Evolutionary conservation across 2,888 invertebrate genomes (phyloP), one percentile per base, ranked within the genome.

Genomic region (Hecatera dysodea): DNA sequence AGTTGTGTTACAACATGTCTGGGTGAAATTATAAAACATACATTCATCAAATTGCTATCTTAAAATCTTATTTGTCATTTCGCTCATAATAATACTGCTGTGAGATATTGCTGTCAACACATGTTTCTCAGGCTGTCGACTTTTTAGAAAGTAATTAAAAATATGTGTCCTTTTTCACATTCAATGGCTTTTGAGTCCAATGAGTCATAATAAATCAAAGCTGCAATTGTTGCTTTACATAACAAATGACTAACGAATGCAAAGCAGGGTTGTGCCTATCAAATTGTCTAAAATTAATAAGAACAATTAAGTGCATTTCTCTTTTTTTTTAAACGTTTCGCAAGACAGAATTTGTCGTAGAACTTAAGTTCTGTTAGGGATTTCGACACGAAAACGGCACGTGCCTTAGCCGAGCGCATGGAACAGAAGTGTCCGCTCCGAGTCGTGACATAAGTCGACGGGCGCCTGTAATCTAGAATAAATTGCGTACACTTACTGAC

Each of bases 401-500:
- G 93, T 91, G 93, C 90, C 81, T 80, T 77, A 85, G 83, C 84
- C 81, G 72, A 71, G 77, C 75, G 68, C 86, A 82, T 78, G 81
- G 88, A 90, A 94, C 94, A 94, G 94, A 94, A 94, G 95, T 95
- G 95, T 94, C 93, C 91, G 89, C 87, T 85, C 82, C 62, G 44
- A 90, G 93, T 95, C 95, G 95, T 95, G 95, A 95, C 95, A 93
- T 91, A 92, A 92, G 91, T 90, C 87, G 86, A 86, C 90, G 89
- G 88, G 90, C 90, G 90, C 89, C 90, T 90, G 91, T 92, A 94
- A 94, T 94, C 93, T 95, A 89, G 92, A 89, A 93, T 93, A 93
- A 93, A 94, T 93, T 95, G 93, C 95, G 94, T 95, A 94, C 93
- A 93, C 93, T 93, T 92, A 94, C 93, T 89, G 92, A 93, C 95